Evolutionary conservation across 2,888 invertebrate species (phyloP).

Genomic region (Andricus quercusramuli): DNA sequence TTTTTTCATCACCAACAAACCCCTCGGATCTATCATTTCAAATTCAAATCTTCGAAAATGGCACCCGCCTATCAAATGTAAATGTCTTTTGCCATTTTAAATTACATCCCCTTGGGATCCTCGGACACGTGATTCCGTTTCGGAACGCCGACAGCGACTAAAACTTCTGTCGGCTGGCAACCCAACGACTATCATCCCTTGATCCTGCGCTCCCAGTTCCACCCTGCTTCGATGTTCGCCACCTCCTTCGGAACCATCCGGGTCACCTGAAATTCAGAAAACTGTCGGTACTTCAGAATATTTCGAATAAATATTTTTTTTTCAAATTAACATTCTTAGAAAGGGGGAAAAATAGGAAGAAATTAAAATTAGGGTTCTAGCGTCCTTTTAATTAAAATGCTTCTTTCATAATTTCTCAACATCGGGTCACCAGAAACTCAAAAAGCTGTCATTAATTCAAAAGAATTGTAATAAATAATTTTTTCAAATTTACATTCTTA

Average conservation of each 20-base stretch:
- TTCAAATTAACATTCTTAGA: not conserved
- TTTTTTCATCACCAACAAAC: slow-evolving; percentile 55
- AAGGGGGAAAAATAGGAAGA: not conserved
- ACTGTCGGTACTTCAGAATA: not conserved
- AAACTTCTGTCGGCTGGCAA: slow-evolving; percentile 71
- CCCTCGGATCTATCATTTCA: slow-evolving; percentile 46
- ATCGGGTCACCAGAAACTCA: not conserved
- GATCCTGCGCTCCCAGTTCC: slow-evolving; percentile 64
- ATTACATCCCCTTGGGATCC: slow-evolving; percentile 57
- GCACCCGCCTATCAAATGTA: slow-evolving; percentile 67
- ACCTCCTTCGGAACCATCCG: slow-evolving; percentile 16
- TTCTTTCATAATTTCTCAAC: too few species aligned
- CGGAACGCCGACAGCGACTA: slow-evolving; percentile 72
- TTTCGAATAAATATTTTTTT: not conserved
- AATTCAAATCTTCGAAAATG: slow-evolving; percentile 38
- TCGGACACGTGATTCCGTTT: slow-evolving; percentile 69
- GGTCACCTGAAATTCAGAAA: not conserved
- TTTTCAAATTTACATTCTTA: not conserved
- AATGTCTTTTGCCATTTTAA: slow-evolving; percentile 66
- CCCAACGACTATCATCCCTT: slow-evolving; percentile 62
- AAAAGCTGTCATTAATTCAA: not conserved
- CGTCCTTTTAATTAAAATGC: too few species aligned
- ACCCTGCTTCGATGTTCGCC: slow-evolving; percentile 9
- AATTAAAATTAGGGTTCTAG: too few species aligned
- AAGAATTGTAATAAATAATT: not conserved